These are phyloP conservation scores for Hypothenemus hampei DNA, from an alignment of 1,140 invertebrate genomes.

Conservation along the genomic window DNA sequence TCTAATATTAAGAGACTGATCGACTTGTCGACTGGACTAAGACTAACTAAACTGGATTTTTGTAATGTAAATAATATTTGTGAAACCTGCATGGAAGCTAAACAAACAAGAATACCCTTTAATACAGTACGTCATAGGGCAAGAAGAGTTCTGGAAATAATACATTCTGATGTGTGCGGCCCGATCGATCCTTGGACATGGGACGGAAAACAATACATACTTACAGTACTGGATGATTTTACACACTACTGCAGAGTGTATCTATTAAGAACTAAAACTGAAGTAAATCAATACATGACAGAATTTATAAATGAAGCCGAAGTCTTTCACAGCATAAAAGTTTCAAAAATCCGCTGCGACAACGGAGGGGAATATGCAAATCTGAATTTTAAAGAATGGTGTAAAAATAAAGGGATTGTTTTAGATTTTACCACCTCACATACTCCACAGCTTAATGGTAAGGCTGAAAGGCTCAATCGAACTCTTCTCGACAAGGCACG, in stretches of 20 bases:
- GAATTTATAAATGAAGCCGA: slow-evolving; percentile 6
- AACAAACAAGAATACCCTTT: too few relatives aligned
- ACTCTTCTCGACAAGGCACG: slow-evolving; percentile 39
- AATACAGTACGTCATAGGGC: background rate
- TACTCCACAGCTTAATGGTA: slow-evolving; percentile 44
- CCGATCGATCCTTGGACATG: slow-evolving; percentile 1
- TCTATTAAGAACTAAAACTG: slow-evolving; percentile 34
- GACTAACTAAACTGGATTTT: slow-evolving; percentile 1
- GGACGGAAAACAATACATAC: slow-evolving; percentile 35
- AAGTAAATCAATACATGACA: slow-evolving; percentile 9
- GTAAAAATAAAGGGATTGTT: slow-evolving; percentile 26
- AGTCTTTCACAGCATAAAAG: slow-evolving; percentile 5
- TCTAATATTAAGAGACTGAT: slow-evolving; percentile 9
- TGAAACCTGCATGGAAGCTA: background rate
- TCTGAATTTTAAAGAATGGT: slow-evolving; percentile 28
- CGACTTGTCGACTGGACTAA: background rate
- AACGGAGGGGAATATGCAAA: slow-evolving; percentile 30
- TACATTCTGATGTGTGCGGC: slow-evolving; percentile 8
- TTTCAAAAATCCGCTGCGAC: slow-evolving; percentile 13
- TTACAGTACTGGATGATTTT: slow-evolving; percentile 44
- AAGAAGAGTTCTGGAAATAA: slow-evolving; percentile 6
- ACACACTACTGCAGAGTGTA: slow-evolving; percentile 38
- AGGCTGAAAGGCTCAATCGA: slow-evolving; percentile 44
- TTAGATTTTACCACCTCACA: slow-evolving; percentile 31
- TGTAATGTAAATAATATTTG: background rate